A percentile compares a stretch with the other conserved stretches of the same genome.
phyloP scores from a whole-genome alignment of 2,113 vertebrate genomes.

The Baryphthengus martii region DNA sequence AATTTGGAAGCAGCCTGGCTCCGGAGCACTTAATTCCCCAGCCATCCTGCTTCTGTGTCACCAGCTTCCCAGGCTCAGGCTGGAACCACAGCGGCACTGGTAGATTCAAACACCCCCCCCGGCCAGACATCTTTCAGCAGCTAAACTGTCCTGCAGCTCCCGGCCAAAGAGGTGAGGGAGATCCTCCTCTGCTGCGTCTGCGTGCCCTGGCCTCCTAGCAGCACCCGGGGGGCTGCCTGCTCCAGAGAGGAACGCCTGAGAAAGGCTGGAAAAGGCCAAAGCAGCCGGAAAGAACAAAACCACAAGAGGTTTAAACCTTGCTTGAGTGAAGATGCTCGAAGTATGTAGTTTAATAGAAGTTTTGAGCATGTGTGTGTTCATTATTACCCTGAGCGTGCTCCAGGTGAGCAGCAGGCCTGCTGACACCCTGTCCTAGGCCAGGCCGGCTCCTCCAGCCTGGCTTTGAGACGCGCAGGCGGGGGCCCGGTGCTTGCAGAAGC shows the following conservation, averaged over 20 bases:
- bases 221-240: not conserved
- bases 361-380: rapidly evolving
- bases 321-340: not conserved
- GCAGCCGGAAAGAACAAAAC: not conserved
- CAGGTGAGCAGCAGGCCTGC: not conserved
- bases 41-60: not conserved
- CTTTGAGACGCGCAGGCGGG: not conserved
- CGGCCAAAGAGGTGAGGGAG: rapidly evolving
- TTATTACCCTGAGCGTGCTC: not conserved
- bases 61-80: not conserved
- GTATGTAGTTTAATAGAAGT: rapidly evolving
- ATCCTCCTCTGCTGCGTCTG: no score
- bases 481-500: no score
- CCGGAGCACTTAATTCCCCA: not conserved
- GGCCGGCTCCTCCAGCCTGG: not conserved
- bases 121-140: not conserved
- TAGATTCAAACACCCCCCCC: rapidly evolving
- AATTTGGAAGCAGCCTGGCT: not conserved
- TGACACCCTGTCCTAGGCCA: not conserved
- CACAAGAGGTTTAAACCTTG: not conserved
- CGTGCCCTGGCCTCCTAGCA: not conserved
- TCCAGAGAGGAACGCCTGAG: not conserved
- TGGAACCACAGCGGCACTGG: rapidly evolving
- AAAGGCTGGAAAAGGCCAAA: not conserved
- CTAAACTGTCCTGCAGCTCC: not conserved